Evolutionary conservation across 2,113 vertebrate species (phyloP), one percentile per base, ranked within the genome.

Genomic region (Rhizomys pruinosus): DNA sequence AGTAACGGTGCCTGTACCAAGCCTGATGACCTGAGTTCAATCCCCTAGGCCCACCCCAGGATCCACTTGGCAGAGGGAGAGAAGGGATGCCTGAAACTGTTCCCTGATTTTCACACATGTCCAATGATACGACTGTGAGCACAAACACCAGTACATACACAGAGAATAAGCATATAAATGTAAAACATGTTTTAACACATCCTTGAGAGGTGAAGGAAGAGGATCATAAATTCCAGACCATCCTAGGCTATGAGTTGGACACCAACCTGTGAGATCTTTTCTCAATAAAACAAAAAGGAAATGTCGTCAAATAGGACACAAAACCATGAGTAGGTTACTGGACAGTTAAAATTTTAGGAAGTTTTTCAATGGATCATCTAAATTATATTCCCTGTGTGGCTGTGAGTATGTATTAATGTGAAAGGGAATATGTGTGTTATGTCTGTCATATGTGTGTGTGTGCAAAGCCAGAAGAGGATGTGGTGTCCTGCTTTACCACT

Each of bases 341-440:
- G 52, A 6, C 25, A 34, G 20, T 22, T 37, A 32, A 59, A 79
- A 13, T 37, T 59, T 59, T 79, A 76, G 52, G 71, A 94, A 95
- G 23, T 5, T 66, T 88, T 64, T 68, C 29, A 82, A 86, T 89
- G 57, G 7, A 68, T 23, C 23, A 89, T 19, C 15, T 90, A 82
- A 91, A 91, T 93, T 84, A 20, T 52, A 68, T 84, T 84, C n/a
- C 63, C 29, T 81, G 47, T 63, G 25, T 19, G 37, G n/a, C n/a
- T 57, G 17, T 61, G 37, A 39, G 22, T 61, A 6, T 80, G 59
- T 27, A n/a, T 37, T 23, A 57, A 22, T 61, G n/a, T 37, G 55
- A 39, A 22, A 23, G 32, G n/a, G 29, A n/a, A 5, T 79, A 3
- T 74, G 44, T 74, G 11, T 79, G 52, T 78, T 55, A 0, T 76